Conservation (phyloP, 2,797 vertebrate genomes). For the Siniperca undulata region DNA sequence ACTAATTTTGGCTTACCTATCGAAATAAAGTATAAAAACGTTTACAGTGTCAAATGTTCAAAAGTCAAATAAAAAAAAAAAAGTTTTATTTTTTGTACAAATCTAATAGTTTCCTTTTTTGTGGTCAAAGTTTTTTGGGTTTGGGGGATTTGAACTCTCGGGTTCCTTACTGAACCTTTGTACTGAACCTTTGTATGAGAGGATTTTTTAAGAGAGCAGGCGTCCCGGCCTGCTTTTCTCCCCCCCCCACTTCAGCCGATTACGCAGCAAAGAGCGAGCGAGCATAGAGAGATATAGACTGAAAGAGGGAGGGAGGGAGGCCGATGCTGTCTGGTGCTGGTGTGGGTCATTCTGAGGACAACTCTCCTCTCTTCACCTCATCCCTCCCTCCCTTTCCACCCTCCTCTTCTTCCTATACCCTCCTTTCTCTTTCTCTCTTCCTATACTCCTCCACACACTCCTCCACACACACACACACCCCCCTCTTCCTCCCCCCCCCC, state of each 20-base stretch:
- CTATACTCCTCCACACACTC: slow-evolving; percentile 32
- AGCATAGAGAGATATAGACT: slow-evolving; percentile 32
- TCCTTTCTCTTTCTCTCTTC: slow-evolving; percentile 23
- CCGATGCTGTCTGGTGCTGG: slow-evolving; percentile 70
- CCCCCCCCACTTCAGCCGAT: slow-evolving; percentile 42
- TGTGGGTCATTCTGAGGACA: slow-evolving; percentile 81
- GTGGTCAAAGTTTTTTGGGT: too few relatives aligned
- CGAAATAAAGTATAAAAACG: too few relatives aligned
- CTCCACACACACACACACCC: too few relatives aligned
- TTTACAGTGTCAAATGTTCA: too few relatives aligned
- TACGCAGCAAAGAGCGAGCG: slow-evolving; percentile 67
- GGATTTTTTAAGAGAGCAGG: slow-evolving; percentile 27
- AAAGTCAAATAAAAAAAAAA: too few relatives aligned
- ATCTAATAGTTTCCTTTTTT: too few relatives aligned
- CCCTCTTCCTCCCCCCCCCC: too few relatives aligned
- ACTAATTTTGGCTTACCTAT: too few relatives aligned
- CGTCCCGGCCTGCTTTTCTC: slow-evolving; percentile 3
- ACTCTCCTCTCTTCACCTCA: slow-evolving; percentile 58
- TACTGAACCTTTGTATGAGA: slow-evolving; percentile 1
- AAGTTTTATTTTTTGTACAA: too few relatives aligned
- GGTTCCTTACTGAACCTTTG: background rate
- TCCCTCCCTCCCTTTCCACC: background rate
- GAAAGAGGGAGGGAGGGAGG: slow-evolving; percentile 17
- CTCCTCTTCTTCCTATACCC: slow-evolving; percentile 25
- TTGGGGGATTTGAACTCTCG: too few relatives aligned